A percentile compares a stretch with the other conserved stretches of the same genome.
Evolutionary conservation across 2,113 vertebrate genomes (phyloP).

Genomic region (Malurus cyaneus): DNA sequence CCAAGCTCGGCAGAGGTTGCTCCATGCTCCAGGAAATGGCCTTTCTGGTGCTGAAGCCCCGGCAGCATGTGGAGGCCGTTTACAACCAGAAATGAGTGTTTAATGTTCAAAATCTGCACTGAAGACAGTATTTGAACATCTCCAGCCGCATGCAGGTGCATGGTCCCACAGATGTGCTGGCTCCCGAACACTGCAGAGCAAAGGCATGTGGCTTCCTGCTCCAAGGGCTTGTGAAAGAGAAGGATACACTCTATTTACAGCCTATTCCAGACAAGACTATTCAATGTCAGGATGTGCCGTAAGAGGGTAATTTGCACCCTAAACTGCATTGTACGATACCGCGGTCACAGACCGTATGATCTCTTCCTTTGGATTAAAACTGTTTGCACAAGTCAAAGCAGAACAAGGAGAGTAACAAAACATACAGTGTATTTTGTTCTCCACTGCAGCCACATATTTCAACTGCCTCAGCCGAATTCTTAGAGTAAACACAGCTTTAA

Average conservation of each 20-base stretch:
- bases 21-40: background rate
- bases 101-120: background rate
- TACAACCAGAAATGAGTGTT: background rate
- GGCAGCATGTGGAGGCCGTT: background rate
- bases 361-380: constrained; percentile 22
- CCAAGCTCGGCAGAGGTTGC: background rate
- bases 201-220: background rate
- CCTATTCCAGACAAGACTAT: background rate
- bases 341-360: background rate
- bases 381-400: constrained; percentile 48
- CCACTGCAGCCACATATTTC: constrained; percentile 43
- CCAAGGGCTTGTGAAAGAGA: background rate
- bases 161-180: background rate
- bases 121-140: background rate
- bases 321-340: background rate
- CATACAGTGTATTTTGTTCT: constrained; percentile 26
- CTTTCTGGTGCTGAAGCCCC: background rate
- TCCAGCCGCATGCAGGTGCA: background rate
- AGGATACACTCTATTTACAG: background rate
- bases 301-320: background rate
- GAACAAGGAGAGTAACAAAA: constrained; percentile 57
- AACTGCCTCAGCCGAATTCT: constrained; percentile 50
- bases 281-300: background rate
- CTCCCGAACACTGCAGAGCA: background rate
- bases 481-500: constrained; percentile 65